Conservation (phyloP, 2,888 invertebrate genomes). For the Plebejus melissa region DNA sequence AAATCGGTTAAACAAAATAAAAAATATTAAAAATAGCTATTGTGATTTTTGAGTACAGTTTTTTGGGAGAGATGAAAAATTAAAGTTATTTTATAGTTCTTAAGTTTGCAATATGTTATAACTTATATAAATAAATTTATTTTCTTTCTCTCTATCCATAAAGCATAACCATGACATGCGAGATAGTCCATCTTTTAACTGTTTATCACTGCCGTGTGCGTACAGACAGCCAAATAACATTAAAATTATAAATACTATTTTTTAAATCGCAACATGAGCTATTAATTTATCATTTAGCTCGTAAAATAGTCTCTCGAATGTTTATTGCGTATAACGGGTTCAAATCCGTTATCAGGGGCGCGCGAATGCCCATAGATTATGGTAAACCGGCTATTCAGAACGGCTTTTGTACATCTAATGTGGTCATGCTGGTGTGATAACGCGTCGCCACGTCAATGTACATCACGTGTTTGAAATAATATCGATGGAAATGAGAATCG, state of each 20-base stretch:
- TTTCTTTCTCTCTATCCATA: too few relatives aligned
- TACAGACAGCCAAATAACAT: background rate
- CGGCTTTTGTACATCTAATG: conserved; percentile 11
- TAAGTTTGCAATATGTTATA: too few relatives aligned
- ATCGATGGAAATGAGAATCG: background rate
- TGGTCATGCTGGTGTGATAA: background rate
- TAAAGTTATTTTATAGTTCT: too few relatives aligned
- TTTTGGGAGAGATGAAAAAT: too few relatives aligned
- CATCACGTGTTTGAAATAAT: background rate
- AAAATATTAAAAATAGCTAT: too few relatives aligned
- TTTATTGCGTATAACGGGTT: background rate
- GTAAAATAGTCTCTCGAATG: background rate
- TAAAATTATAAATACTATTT: background rate
- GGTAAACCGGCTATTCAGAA: conserved; percentile 10
- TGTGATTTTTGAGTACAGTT: too few relatives aligned
- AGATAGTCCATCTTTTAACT: too few relatives aligned
- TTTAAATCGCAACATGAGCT: background rate
- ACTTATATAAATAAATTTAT: too few relatives aligned
- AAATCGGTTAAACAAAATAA: too few relatives aligned
- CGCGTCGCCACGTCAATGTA: conserved; percentile 1
- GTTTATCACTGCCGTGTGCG: too few relatives aligned
- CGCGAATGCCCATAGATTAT: conserved; percentile 17
- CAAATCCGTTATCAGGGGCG: conserved; percentile 2
- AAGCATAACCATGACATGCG: too few relatives aligned
- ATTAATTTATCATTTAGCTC: background rate